Base-by-base conservation (phyloP, 2,113 vertebrate species). In the Tenebrosternarchus preto region DNA sequence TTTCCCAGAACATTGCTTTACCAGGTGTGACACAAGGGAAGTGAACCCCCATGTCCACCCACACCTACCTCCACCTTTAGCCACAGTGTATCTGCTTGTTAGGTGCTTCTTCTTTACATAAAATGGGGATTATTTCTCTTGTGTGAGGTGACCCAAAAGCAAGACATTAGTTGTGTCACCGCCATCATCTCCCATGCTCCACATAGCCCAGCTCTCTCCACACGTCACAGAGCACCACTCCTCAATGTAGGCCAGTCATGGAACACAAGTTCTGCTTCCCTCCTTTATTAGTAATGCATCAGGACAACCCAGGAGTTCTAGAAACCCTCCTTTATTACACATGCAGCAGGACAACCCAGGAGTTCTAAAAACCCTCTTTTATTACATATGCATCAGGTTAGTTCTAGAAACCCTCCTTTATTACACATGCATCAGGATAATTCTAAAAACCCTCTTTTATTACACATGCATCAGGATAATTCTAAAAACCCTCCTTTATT, bases 171-270 rank as follows among this genome's bases (percentile, higher is more conserved):
- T 63, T n/a, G 8, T 50, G 43, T 50, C 43, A 50, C 43, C 43
- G 11, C 43, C 55, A 12, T 75, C 56, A 29, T 68, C 31, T 77
- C 75, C 17, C 0, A 63, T 50, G 67, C 27, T 63, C 80, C 39
- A 73, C 60, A 76, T 77, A 71, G n/a, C 76, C 33, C 20, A 8
- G 12, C 11, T 55, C 36, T 53, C 76, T 22, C n/a, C 31, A 79
- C 67, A 80, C 43, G 11, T 63, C 80, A 71, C 43, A 17, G 7
- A 20, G 46, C 27, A 79, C 70, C 70, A 22, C 55, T 29, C 36
- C 4, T 36, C 43, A 86, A 84, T 77, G 57, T 84, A 80, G 84
- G 78, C 56, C 81, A 80, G n/a, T n/a, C 20, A 66, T 57, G 53
- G 5, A 70, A 73, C 71, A 79, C 59, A 29, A 69, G 39, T 39